Evolutionary conservation across 2,888 invertebrate species (phyloP).

Genomic region (Noctuana brunneofusca): DNA sequence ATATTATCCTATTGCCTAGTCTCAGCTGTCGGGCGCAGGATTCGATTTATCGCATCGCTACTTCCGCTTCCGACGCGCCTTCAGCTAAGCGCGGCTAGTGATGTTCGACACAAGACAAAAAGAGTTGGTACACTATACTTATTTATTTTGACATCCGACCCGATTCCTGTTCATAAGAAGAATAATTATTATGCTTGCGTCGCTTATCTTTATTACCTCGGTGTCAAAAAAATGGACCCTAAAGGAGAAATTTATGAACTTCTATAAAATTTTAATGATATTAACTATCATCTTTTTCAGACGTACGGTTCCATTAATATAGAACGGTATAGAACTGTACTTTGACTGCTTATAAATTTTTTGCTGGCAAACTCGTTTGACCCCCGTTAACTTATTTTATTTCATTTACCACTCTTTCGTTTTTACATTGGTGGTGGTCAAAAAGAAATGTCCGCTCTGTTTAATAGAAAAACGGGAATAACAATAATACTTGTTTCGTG

Average conservation of each 20-base stretch:
- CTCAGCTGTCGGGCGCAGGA: constrained; percentile 5
- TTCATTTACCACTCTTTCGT: too few relatives aligned
- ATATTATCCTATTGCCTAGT: background rate
- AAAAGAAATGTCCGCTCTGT: too few relatives aligned
- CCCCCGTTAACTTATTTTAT: too few relatives aligned
- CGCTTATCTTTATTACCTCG: constrained; percentile 7
- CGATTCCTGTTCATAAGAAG: constrained; percentile 4
- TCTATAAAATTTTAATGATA: background rate
- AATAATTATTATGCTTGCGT: constrained; percentile 8
- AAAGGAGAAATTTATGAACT: background rate
- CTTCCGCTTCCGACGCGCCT: background rate
- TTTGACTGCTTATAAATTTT: too few relatives aligned
- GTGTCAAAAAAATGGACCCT: background rate
- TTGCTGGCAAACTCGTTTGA: too few relatives aligned
- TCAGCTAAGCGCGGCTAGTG: background rate
- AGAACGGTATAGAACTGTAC: too few relatives aligned
- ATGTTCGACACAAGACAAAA: background rate
- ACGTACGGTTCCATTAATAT: background rate
- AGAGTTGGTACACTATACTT: background rate
- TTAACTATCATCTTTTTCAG: background rate
- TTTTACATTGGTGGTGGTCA: too few relatives aligned
- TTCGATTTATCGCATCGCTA: constrained; percentile 22
- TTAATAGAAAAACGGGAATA: too few relatives aligned
- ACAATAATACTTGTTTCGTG: too few relatives aligned
- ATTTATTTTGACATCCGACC: too few relatives aligned